A percentile compares a stretch with the other conserved stretches of the same genome.
phyloP scores from a whole-genome alignment of 1,140 invertebrate species.

The Apis mellifera region Amel_HAv3.1 CM009936.2:12614501-12615000 shows the following conservation, averaged over 20 bases:
- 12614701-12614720: background rate
- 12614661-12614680: background rate
- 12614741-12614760: conserved; percentile 25
- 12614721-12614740: background rate
- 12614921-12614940: conserved; percentile 64
- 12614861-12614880: conserved; percentile 19
- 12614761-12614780: conserved; percentile 56
- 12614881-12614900: background rate
- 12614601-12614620: background rate
- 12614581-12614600: background rate
- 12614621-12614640: conserved; percentile 17
- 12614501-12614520: too few species aligned
- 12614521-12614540: background rate
- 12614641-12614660: background rate
- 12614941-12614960: conserved; percentile 57
- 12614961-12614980: conserved; percentile 49
- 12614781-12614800: conserved; percentile 44
- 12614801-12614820: conserved; percentile 56
- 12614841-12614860: conserved; percentile 51
- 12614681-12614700: background rate
- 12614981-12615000: conserved; percentile 55
- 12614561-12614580: background rate
- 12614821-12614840: conserved; percentile 62
- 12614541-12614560: background rate
- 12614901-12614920: conserved; percentile 68